Evolutionary conservation across 2,888 invertebrate species (phyloP).

Genomic region (Morpho helenor): DNA sequence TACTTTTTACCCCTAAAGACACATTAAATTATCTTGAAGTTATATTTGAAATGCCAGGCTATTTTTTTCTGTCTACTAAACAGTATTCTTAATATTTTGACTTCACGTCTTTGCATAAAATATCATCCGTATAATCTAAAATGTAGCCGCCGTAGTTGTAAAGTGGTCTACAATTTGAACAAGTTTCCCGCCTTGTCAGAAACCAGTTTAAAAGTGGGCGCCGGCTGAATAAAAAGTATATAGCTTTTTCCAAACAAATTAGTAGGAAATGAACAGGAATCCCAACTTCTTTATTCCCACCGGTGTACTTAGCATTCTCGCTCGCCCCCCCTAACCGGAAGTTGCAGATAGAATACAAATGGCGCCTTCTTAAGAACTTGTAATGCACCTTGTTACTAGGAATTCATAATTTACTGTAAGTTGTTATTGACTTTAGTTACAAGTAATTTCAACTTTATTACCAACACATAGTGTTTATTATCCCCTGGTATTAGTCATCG

Average conservation of each 20-base stretch:
- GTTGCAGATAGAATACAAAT: slow-evolving; percentile 43
- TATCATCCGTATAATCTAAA: too few species aligned
- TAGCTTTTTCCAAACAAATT: not conserved
- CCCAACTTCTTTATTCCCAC: slow-evolving; percentile 37
- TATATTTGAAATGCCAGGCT: too few species aligned
- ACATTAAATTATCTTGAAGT: too few species aligned
- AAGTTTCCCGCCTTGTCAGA: too few species aligned
- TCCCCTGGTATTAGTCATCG: not conserved
- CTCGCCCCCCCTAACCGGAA: slow-evolving; percentile 43
- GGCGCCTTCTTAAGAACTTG: slow-evolving; percentile 13
- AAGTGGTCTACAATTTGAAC: too few species aligned
- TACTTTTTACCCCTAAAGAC: too few species aligned
- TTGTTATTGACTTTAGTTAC: slow-evolving; percentile 7
- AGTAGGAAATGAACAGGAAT: slow-evolving; percentile 9
- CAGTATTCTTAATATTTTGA: not conserved
- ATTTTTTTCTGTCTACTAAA: too few species aligned
- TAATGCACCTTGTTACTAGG: slow-evolving; percentile 31
- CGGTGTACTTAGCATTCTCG: slow-evolving; percentile 40
- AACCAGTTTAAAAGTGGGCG: too few species aligned
- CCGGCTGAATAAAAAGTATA: too few species aligned
- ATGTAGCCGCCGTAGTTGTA: too few species aligned
- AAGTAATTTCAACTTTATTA: not conserved
- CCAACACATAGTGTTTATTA: not conserved
- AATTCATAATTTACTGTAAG: slow-evolving; percentile 21
- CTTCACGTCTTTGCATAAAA: not conserved